A percentile compares a stretch with the other conserved stretches of the same genome.
Evolutionary conservation across 1,140 invertebrate species (phyloP).

Genomic region (Eumaeus atala): DNA sequence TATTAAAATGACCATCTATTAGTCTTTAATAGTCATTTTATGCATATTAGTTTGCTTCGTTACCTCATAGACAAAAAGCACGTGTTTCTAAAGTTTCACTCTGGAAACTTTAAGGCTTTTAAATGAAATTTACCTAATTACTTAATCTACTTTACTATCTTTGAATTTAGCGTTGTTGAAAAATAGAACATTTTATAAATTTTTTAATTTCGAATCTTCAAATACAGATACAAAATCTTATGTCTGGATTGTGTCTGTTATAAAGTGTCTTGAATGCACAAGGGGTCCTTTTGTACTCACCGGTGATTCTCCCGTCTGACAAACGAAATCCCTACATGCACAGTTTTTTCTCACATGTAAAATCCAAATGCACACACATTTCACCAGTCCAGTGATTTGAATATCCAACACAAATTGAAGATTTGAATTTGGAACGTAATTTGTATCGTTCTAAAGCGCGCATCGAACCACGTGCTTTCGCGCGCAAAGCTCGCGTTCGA

Average conservation of each 20-base stretch:
- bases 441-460: conserved; percentile 25
- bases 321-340: conserved; percentile 49
- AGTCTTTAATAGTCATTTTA: too few relatives aligned
- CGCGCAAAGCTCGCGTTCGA: conserved; percentile 65
- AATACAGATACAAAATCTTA: conserved; percentile 4
- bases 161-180: too few relatives aligned
- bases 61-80: too few relatives aligned
- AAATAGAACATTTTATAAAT: background rate
- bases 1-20: too few relatives aligned
- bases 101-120: too few relatives aligned
- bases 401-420: conserved; percentile 21
- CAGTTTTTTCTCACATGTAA: conserved; percentile 41
- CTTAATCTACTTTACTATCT: too few relatives aligned
- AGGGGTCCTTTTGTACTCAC: conserved; percentile 40
- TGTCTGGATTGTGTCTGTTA: conserved; percentile 10
- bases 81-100: too few relatives aligned
- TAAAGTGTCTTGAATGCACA: conserved; percentile 19
- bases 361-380: conserved; percentile 48
- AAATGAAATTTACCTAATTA: too few relatives aligned
- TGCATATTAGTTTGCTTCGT: too few relatives aligned
- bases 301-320: conserved; percentile 37
- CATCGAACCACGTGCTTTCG: conserved; percentile 56
- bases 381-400: conserved; percentile 27
- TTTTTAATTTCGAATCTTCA: background rate
- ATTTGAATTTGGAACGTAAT: conserved; percentile 25